These are phyloP conservation scores for Leucoraja ocellata DNA, from an alignment of 2,797 vertebrate species.

Conservation along the genomic window DNA sequence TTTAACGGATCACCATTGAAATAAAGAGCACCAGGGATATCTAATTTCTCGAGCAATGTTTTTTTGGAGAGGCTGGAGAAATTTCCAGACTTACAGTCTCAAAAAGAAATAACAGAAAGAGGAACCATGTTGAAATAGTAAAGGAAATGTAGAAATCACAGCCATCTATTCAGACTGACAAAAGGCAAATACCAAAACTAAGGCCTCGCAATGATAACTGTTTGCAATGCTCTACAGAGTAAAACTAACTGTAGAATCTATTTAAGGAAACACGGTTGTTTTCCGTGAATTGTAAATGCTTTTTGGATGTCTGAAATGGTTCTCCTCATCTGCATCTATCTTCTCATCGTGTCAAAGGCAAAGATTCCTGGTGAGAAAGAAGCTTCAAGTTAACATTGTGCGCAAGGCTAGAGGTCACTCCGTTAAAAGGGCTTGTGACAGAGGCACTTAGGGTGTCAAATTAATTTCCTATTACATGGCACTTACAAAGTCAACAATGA, in stretches of 20 bases:
- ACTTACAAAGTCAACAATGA: background rate
- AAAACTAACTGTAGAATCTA: conserved; percentile 39
- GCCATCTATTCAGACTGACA: background rate
- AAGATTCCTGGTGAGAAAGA: background rate
- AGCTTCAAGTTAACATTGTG: conserved; percentile 12
- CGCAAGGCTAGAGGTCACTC: background rate
- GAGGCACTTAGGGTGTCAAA: background rate
- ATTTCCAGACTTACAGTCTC: background rate
- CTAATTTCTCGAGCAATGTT: no score
- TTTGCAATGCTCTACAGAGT: conserved; percentile 34
- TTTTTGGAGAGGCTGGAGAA: background rate
- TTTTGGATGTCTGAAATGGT: background rate
- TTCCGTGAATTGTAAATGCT: background rate
- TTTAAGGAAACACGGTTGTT: conserved; percentile 37
- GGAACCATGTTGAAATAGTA: background rate
- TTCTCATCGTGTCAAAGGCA: background rate
- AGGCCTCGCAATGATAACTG: background rate
- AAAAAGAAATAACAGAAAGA: background rate
- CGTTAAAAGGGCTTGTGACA: background rate
- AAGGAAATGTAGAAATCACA: background rate
- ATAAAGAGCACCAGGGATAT: no score
- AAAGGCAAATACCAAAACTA: background rate
- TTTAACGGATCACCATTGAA: no score
- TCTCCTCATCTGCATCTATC: background rate
- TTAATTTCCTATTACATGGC: conserved; percentile 7